Base-by-base conservation (phyloP, 1,140 invertebrate species). In the Pseudachorutes palmiensis region DNA sequence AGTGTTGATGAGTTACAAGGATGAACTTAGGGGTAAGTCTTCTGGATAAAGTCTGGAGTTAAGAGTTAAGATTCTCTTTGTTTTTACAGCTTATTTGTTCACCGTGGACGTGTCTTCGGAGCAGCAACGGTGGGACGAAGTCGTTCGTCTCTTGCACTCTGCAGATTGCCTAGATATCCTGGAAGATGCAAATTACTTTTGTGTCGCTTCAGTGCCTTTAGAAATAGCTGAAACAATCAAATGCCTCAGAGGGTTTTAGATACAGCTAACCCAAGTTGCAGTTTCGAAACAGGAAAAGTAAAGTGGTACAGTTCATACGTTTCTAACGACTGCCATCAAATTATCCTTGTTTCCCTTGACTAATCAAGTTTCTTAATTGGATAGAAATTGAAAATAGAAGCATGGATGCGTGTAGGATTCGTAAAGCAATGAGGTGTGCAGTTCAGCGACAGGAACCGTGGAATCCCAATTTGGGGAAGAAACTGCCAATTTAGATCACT, bases 51-150 rank as follows among this genome's bases (percentile, higher is more conserved):
- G 24, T n/a, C 19, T 48, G 28, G 41, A 30, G 48, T 22, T 51
- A 24, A 1, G n/a, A 51, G 31, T 1, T 31, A 64, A 29, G 31
- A 9, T 49, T 28, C 32, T 31, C 51, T 16, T 30, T 19, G 33
- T 65, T 49, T 5, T 51, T 22, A 57, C 22, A 32, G n/a, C 30
- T 32, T 65, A 28, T 33, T 57, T 65, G 31, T 58, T 31, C 58
- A 12, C 32, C 55, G 64, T 57, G 26, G 55, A 58, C 41, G 26
- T 19, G 31, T 29, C 36, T 16, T 24, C 2, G 9, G 51, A 41
- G 58, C 33, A 9, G 33, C 29, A 65, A 57, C 29, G 16, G 0
- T 55, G 49, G 64, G 64, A 65, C 2, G 5, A 57, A 32, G 51
- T 31, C 5, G 22, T 58, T 19, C 51, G 55, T 32, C 30, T 65